Conservation (phyloP, 2,113 vertebrate genomes). For the Tachysurus vachellii region DNA sequence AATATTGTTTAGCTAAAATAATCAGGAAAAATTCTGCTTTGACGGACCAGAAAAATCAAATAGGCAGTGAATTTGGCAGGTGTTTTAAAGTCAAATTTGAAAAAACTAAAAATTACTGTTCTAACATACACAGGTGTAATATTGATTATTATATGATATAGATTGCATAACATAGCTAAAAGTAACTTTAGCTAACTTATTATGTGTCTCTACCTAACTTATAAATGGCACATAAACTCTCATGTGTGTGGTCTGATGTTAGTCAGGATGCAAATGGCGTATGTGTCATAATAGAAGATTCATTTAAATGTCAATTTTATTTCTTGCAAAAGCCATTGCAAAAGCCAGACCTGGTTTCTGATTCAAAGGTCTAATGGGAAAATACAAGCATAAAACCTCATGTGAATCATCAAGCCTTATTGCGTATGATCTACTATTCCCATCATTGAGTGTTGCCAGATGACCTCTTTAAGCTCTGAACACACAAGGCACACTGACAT, state of each 20-base stretch:
- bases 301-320: neutral
- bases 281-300: neutral
- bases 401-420: neutral
- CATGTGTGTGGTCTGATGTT: neutral
- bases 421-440: neutral
- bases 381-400: neutral
- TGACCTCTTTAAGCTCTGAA: neutral
- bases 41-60: neutral
- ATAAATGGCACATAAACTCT: neutral
- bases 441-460: neutral
- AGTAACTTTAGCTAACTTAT: neutral
- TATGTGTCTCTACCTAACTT: neutral
- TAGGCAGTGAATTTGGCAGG: neutral
- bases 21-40: neutral
- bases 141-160: too few relatives aligned
- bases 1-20: neutral
- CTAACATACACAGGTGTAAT: neutral
- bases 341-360: neutral
- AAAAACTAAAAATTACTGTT: neutral
- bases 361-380: neutral
- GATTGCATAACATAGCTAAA: too few relatives aligned
- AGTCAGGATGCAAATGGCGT: neutral
- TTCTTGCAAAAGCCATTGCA: neutral
- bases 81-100: neutral
- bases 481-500: neutral